These are phyloP conservation scores for Anadara kagoshimensis DNA, from an alignment of 1,140 invertebrate species.

Conservation along the genomic window DNA sequence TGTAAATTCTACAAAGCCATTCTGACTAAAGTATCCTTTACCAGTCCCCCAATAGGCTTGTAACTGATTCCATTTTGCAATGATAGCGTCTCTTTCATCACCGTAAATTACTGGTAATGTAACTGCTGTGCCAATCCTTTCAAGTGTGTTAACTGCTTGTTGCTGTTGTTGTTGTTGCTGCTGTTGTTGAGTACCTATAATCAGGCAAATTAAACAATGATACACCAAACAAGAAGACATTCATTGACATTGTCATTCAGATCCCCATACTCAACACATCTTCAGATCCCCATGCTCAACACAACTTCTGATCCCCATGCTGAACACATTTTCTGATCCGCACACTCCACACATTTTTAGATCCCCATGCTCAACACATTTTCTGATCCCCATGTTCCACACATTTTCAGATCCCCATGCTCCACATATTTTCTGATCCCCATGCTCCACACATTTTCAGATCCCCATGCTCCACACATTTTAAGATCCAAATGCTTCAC, in stretches of 20 bases:
- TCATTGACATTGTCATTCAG: neutral
- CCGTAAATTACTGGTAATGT: slow-evolving; percentile 90
- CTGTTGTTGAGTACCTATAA: slow-evolving; percentile 20
- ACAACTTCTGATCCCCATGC: neutral
- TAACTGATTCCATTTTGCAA: slow-evolving; percentile 94
- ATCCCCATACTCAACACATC: neutral
- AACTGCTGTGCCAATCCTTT: slow-evolving; percentile 78
- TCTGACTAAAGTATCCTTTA: slow-evolving; percentile 75
- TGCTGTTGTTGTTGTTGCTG: slow-evolving; percentile 77
- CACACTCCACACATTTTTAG: neutral
- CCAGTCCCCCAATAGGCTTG: slow-evolving; percentile 95
- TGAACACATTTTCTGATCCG: neutral
- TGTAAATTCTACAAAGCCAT: slow-evolving; percentile 82
- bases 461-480: neutral
- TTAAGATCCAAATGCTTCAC: neutral
- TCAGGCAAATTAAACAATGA: too few relatives aligned
- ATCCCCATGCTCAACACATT: neutral
- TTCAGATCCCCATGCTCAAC: neutral
- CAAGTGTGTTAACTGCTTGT: slow-evolving; percentile 79
- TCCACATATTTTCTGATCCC: too few relatives aligned
- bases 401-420: too few relatives aligned
- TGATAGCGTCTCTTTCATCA: slow-evolving; percentile 92
- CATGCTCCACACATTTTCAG: neutral
- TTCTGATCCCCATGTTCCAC: too few relatives aligned
- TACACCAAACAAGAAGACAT: neutral